Conservation (phyloP, 2,797 vertebrate genomes). For the Antennarius maculatus region DNA sequence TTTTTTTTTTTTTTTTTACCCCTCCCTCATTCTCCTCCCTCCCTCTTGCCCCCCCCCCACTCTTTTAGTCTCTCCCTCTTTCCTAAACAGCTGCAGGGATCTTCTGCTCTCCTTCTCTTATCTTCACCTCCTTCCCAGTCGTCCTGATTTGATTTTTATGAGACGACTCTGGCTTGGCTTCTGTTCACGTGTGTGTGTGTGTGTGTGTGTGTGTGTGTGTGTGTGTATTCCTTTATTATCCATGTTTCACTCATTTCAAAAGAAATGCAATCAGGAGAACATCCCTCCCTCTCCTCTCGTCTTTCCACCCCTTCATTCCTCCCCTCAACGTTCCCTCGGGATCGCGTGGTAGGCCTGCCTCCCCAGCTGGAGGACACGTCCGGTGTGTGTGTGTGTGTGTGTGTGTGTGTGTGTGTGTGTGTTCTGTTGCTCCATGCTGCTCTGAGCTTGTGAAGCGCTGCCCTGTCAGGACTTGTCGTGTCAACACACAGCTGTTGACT, state of each 20-base stretch:
- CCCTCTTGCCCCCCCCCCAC: conserved; percentile 11
- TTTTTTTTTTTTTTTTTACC: neutral
- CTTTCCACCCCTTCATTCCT: conserved; percentile 18
- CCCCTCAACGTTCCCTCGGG: conserved; percentile 35
- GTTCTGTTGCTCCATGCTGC: conserved; percentile 23
- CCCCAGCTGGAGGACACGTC: conserved; percentile 72
- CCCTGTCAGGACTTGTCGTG: conserved; percentile 58
- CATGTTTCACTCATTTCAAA: conserved; percentile 27
- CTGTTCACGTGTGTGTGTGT: too few relatives aligned
- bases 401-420: conserved; percentile 9
- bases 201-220: neutral
- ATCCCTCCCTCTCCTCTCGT: conserved; percentile 22
- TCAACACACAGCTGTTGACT: conserved; percentile 40
- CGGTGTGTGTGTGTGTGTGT: conserved; percentile 31
- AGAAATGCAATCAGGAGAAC: conserved; percentile 42
- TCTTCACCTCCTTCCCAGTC: conserved; percentile 11
- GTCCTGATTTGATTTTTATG: neutral
- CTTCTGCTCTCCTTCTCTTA: conserved; percentile 44
- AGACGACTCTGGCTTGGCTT: too few relatives aligned
- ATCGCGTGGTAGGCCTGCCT: conserved; percentile 35
- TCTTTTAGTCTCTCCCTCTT: conserved; percentile 31
- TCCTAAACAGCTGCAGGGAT: conserved; percentile 73
- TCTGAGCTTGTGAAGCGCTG: conserved; percentile 27
- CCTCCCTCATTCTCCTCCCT: conserved; percentile 34
- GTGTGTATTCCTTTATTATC: conserved; percentile 18